Base-by-base conservation (phyloP, 2,888 invertebrate genomes). In the Scelioninae gen. 2 region DNA sequence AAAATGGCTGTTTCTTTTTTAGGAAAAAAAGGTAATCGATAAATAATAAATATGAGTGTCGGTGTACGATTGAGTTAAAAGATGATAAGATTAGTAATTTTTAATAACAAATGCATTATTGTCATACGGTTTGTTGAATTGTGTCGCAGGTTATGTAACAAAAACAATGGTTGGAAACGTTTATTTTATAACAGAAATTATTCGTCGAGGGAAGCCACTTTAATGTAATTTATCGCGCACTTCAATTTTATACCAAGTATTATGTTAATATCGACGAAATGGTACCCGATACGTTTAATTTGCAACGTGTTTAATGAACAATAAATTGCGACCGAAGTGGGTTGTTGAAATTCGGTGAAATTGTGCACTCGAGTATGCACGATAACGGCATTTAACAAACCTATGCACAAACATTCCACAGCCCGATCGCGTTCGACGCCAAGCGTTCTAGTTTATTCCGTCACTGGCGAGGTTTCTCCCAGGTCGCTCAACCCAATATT, bases 401-500 rank as follows among this genome's bases (percentile, higher is more conserved):
- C 37, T 11, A 39, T 35, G 15, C 37, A 37, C 63, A 64, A 64
- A 64, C 64, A 63, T 48, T 50, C 63, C 33, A 28, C 31, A 39
- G 61, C 25, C 50, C 65, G 65, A 64, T 71, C 71, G 57, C 16
- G 57, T 35, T 19, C 50, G 46, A n/a, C 28, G 35, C 19, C 41
- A 65, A 58, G n/a, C 46, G 64, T 48, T 69, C 73, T 65, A 73
- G 58, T 74, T 65, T 61, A 69, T 37, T 53, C 53, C 37, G 57
- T 48, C 73, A 69, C 60, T 52, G 39, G 35, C 45, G 35, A 61
- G 74, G 74, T 67, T 74, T 74, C 74, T 50, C 53, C 19, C 18
- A 57, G 74, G 74, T 74, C 70, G 74, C 60, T 70, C 70, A 74
- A 74, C 74, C 25, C 64, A 63, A 63, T 63, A 73, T 48, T 37